Percentiles rank a stretch among this genome's conserved stretches.
These are phyloP conservation scores for Hetaerina americana DNA, from an alignment of 1,140 invertebrate species.

Conservation along the genomic window DNA sequence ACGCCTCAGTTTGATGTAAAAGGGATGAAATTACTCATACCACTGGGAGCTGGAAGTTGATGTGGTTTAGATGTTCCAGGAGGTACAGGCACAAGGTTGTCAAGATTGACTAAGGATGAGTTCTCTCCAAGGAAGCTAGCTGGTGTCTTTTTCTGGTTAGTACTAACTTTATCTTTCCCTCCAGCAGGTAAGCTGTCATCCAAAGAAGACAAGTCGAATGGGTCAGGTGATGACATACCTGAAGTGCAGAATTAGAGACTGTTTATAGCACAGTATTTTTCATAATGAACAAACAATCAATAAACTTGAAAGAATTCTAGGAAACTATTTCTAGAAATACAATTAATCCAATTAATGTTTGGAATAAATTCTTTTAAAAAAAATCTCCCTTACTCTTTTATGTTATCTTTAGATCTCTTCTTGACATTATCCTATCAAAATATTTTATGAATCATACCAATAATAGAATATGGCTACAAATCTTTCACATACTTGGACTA, in stretches of 20 bases:
- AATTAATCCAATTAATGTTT: too few species aligned
- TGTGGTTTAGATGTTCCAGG: neutral
- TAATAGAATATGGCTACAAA: too few species aligned
- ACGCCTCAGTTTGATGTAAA: too few species aligned
- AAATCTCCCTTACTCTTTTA: too few species aligned
- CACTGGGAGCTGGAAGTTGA: neutral
- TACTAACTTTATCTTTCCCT: conserved; percentile 13
- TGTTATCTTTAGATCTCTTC: too few species aligned
- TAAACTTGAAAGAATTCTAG: too few species aligned
- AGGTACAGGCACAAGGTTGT: conserved; percentile 69
- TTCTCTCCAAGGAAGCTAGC: conserved; percentile 90
- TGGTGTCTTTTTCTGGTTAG: conserved; percentile 30
- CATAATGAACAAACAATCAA: conserved; percentile 2
- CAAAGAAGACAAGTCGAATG: conserved; percentile 53
- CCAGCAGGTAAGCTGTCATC: conserved; percentile 36
- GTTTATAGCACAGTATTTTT: neutral
- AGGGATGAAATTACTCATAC: neutral
- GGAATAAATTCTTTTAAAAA: too few species aligned
- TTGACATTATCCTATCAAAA: too few species aligned
- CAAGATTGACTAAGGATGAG: conserved; percentile 84
- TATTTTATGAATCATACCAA: too few species aligned
- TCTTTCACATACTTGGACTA: too few species aligned
- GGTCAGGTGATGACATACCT: conserved; percentile 40
- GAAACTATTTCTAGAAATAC: too few species aligned
- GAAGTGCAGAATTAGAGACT: conserved; percentile 17